Evolutionary conservation across 2,113 vertebrate species (phyloP), one percentile per base, ranked within the genome.

Genomic region (Chauna torquata): DNA sequence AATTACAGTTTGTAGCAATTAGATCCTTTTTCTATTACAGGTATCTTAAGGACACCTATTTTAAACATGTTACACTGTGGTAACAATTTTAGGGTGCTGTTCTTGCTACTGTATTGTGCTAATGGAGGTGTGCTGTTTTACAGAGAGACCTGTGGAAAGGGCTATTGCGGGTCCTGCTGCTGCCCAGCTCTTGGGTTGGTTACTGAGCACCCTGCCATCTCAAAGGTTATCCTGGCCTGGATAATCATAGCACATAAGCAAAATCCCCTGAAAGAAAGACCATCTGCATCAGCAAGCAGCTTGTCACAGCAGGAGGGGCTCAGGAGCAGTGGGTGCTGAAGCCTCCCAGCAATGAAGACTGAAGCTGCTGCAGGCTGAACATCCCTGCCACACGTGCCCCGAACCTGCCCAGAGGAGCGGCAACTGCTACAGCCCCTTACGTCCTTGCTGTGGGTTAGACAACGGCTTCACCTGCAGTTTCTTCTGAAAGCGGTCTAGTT

Each of bases 401-500:
- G 42, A 84, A 50, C 9, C 15, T 38, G 23, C 17, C 62, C 6
- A 38, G 49, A 90, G 36, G 30, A 77, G 68, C 44, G 36, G 30
- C 7, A 2, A 38, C 57, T 38, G 70, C 7, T 49, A 75, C 58
- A 47, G 40, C 66, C 22, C 10, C 38, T 13, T 34, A 23, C 2
- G 6, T 28, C 25, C 24, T 25, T 3, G 2, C 57, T 23, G 36
- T 0, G 34, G 13, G 38, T 1, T 45, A 30, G 57, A 40, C 20
- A 79, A 38, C 0, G 18, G 69, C 17, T 44, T 55, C 49, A 47
- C 7, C 0, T 0, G 36, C 28, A 70, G 50, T 11, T 86, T 57
- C 54, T 61, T 59, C 61, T 19, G 58, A 68, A 62, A 82, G 9
- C 6, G 64, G 28, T 1, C 32, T 36, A 4, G 45, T 55, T 78